These are phyloP conservation scores for Drosophila ambigua DNA, from an alignment of 1,140 invertebrate species.

Conservation along the genomic window DNA sequence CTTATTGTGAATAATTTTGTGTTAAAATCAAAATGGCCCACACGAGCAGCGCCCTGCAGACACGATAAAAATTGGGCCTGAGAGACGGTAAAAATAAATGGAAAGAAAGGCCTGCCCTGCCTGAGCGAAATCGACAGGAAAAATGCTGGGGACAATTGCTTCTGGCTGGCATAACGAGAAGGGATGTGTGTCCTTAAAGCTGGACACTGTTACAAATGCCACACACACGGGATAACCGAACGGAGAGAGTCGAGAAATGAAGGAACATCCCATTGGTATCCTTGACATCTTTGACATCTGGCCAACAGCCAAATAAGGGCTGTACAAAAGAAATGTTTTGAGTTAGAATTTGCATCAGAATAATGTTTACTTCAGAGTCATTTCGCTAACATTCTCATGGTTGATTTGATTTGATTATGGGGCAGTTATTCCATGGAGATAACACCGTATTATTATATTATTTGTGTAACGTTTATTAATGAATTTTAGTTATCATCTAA, in stretches of 20 bases:
- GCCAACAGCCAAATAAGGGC: constrained; percentile 39
- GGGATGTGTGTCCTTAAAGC: too few relatives aligned
- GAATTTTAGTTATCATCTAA: constrained; percentile 8
- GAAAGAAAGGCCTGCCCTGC: not conserved
- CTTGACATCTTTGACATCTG: constrained; percentile 50
- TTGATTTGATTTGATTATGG: not conserved
- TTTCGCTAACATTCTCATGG: constrained; percentile 10
- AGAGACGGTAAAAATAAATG: not conserved
- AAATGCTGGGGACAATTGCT: too few relatives aligned
- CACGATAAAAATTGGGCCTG: not conserved
- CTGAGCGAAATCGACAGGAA: not conserved
- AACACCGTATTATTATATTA: not conserved
- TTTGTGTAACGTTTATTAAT: constrained; percentile 1
- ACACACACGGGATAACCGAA: constrained; percentile 50
- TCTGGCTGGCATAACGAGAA: too few relatives aligned
- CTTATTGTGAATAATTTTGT: constrained; percentile 77
- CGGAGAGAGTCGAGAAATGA: not conserved
- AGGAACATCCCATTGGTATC: constrained; percentile 26
- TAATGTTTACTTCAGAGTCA: not conserved
- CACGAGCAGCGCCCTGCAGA: constrained; percentile 42
- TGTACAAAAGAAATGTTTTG: not conserved
- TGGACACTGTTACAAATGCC: not conserved
- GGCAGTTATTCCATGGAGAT: constrained; percentile 1
- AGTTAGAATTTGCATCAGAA: constrained; percentile 12
- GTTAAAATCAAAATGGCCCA: constrained; percentile 74